A percentile compares a stretch with the other conserved stretches of the same genome.
These are phyloP conservation scores for Masnerella sp. DNA, from an alignment of 2,888 invertebrate species.

Conservation along the genomic window DNA sequence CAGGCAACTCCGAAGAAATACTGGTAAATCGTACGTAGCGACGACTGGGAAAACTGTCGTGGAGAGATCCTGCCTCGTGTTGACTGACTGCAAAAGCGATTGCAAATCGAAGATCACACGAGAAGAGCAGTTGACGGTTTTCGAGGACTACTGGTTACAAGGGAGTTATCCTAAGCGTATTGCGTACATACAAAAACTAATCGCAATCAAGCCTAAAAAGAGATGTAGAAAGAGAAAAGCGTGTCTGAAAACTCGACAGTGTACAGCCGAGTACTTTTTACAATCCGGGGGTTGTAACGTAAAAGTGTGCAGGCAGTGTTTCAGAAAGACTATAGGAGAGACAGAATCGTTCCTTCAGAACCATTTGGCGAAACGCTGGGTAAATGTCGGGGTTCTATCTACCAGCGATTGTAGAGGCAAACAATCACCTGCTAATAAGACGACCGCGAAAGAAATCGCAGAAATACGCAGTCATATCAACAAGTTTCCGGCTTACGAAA, in stretches of 20 bases:
- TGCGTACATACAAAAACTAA: not conserved
- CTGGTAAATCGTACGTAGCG: conserved; percentile 3
- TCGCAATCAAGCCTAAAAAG: not conserved
- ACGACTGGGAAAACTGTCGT: not conserved
- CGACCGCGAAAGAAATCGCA: not conserved
- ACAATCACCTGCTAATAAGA: not conserved
- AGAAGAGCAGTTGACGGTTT: conserved; percentile 23
- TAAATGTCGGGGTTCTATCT: not conserved
- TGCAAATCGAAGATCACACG: conserved; percentile 10
- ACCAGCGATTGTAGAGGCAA: not conserved
- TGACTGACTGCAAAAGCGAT: not conserved
- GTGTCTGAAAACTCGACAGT: not conserved
- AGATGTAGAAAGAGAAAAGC: not conserved
- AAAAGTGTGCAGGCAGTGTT: conserved; percentile 37
- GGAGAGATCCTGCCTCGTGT: not conserved
- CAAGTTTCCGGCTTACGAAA: not conserved
- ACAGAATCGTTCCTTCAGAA: not conserved
- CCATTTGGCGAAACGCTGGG: not conserved
- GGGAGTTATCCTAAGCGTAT: not conserved
- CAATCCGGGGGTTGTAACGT: not conserved
- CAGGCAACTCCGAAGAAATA: not conserved
- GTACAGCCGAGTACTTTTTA: conserved; percentile 11
- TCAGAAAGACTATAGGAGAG: conserved; percentile 22
- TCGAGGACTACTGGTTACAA: conserved; percentile 20
- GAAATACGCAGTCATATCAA: not conserved